Percentiles rank a stretch among this genome's conserved stretches.
Conservation (phyloP, 2,113 vertebrate species). For the Silurus asotus region DNA sequence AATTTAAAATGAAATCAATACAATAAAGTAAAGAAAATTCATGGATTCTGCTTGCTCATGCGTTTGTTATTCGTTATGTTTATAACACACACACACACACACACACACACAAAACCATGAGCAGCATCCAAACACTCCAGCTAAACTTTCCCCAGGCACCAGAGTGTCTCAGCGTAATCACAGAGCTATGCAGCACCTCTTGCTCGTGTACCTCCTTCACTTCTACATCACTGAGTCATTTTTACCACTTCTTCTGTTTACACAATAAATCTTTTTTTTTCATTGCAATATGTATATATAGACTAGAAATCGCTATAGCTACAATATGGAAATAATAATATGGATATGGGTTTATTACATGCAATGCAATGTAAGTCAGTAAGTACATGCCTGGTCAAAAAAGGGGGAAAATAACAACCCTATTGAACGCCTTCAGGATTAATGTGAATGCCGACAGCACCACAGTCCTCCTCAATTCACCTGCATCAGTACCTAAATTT, state of each 20-base stretch:
- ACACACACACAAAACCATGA: not conserved
- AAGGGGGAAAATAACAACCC: not conserved
- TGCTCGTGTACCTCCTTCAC: not conserved
- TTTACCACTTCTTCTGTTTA: not conserved
- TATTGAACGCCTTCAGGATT: too few relatives aligned
- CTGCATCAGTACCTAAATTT: too few relatives aligned
- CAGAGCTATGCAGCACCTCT: not conserved
- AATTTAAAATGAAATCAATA: not conserved
- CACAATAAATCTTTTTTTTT: not conserved
- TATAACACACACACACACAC: not conserved
- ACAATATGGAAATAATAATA: not conserved
- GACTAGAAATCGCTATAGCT: not conserved
- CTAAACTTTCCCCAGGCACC: constrained; percentile 19
- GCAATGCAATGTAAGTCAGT: too few relatives aligned
- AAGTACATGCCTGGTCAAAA: not conserved
- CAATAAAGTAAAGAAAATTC: too few relatives aligned
- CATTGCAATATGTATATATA: not conserved
- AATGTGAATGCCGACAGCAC: too few relatives aligned
- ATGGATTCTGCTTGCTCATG: not conserved
- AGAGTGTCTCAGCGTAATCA: not conserved
- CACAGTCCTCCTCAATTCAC: too few relatives aligned
- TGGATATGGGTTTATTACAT: too few relatives aligned
- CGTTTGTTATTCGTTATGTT: not conserved
- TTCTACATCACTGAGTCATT: not conserved
- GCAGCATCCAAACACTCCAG: constrained; percentile 21